Conservation (phyloP, 2,113 vertebrate species). For the Lamprotornis superbus region DNA sequence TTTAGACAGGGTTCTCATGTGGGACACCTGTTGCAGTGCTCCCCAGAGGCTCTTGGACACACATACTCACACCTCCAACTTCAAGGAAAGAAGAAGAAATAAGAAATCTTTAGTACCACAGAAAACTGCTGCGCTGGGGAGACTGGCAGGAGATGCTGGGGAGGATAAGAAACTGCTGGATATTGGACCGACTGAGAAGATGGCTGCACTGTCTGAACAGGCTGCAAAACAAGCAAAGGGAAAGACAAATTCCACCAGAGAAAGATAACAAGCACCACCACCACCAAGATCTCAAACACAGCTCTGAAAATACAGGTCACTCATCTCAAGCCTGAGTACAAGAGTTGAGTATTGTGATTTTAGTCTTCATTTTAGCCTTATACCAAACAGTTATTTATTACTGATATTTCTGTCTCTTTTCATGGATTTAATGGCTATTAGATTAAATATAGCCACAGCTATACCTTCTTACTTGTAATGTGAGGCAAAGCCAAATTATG, state of each 20-base stretch:
- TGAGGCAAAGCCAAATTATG: not conserved
- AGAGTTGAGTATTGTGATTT: not conserved
- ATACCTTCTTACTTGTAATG: not conserved
- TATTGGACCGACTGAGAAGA: conserved; percentile 84
- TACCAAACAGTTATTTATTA: not conserved
- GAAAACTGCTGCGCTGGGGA: conserved; percentile 86
- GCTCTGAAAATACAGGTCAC: not conserved
- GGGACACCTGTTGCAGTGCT: not conserved
- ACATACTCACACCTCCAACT: not conserved
- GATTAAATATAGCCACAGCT: not conserved
- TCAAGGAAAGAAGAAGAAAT: not conserved
- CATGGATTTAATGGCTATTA: not conserved
- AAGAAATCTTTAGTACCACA: conserved; percentile 71
- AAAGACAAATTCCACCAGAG: conserved; percentile 22
- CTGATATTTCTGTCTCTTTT: not conserved
- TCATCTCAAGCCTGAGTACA: not conserved
- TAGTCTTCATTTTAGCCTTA: not conserved
- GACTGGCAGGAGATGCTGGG: conserved; percentile 87
- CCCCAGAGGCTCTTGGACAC: not conserved
- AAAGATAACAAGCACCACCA: not conserved
- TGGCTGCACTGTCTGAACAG: conserved; percentile 77
- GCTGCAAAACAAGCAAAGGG: conserved; percentile 50
- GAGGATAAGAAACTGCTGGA: conserved; percentile 85
- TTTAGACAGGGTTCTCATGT: not conserved
- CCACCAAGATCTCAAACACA: not conserved